A percentile compares a stretch with the other conserved stretches of the same genome.
Evolutionary conservation across 2,888 invertebrate genomes (phyloP).

Genomic region (Dicyrtomina minuta): DNA sequence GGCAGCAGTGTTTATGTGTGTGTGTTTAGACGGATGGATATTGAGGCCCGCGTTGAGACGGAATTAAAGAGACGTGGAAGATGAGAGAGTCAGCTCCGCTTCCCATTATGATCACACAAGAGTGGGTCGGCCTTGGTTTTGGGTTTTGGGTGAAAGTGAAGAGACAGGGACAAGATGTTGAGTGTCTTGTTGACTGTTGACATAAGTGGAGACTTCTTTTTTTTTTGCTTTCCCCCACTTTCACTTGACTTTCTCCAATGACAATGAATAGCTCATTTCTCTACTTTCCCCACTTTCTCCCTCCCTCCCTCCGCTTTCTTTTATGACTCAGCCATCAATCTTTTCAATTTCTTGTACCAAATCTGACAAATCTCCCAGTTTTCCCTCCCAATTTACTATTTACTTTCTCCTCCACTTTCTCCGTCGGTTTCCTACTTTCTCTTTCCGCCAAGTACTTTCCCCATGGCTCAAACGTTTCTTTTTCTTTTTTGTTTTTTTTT

Average conservation of each 20-base stretch:
- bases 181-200: background rate
- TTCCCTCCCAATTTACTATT: slow-evolving; percentile 8
- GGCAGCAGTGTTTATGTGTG: too few species aligned
- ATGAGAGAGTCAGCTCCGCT: too few species aligned
- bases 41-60: too few species aligned
- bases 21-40: too few species aligned
- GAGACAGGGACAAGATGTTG: too few species aligned
- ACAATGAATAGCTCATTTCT: background rate
- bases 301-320: slow-evolving; percentile 13
- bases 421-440: background rate
- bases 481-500: background rate
- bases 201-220: background rate
- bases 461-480: too few species aligned
- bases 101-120: too few species aligned
- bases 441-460: background rate
- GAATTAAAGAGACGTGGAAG: too few species aligned
- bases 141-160: too few species aligned
- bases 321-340: slow-evolving; percentile 37
- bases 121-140: too few species aligned
- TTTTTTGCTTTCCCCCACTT: background rate
- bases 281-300: slow-evolving; percentile 10
- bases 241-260: background rate
- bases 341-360: slow-evolving; percentile 36
- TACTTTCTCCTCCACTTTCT: background rate
- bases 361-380: slow-evolving; percentile 36